These are phyloP conservation scores for Harpagifer antarcticus DNA, from an alignment of 2,797 vertebrate genomes.

Conservation along the genomic window DNA sequence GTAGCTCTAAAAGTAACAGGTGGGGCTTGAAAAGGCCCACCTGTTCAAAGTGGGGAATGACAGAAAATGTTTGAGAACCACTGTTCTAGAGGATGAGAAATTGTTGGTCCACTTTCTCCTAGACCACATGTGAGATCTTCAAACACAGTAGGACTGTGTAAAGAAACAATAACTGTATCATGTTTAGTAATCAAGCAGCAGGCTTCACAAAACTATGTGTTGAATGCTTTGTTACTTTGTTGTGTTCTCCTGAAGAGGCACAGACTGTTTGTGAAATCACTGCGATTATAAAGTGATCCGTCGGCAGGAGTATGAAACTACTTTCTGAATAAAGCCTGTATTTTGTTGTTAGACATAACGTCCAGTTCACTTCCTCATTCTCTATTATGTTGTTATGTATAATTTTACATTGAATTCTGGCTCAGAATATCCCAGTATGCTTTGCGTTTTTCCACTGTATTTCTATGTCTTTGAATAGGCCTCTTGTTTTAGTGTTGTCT, in stretches of 20 bases:
- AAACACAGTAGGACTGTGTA: background rate
- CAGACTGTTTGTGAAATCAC: background rate
- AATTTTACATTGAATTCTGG: constrained; percentile 3
- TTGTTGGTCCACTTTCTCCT: background rate
- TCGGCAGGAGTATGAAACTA: background rate
- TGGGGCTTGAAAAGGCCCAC: too few relatives aligned
- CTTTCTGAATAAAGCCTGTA: background rate
- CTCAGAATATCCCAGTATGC: background rate
- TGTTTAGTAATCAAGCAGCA: background rate
- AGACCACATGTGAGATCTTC: background rate
- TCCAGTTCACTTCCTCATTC: background rate
- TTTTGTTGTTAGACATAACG: background rate
- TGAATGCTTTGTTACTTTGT: background rate
- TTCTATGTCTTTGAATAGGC: background rate
- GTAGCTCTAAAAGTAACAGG: too few relatives aligned
- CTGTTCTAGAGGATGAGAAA: background rate
- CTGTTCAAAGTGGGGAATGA: too few relatives aligned
- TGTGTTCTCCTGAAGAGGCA: background rate
- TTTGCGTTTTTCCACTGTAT: background rate
- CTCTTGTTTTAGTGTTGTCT: background rate
- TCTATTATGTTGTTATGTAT: background rate
- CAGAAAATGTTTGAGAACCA: too few relatives aligned
- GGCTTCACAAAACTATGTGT: background rate
- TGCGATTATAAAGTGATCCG: background rate
- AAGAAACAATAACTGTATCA: background rate